phyloP scores from a whole-genome alignment of 2,797 vertebrate species.

The Anabas testudineus region DNA sequence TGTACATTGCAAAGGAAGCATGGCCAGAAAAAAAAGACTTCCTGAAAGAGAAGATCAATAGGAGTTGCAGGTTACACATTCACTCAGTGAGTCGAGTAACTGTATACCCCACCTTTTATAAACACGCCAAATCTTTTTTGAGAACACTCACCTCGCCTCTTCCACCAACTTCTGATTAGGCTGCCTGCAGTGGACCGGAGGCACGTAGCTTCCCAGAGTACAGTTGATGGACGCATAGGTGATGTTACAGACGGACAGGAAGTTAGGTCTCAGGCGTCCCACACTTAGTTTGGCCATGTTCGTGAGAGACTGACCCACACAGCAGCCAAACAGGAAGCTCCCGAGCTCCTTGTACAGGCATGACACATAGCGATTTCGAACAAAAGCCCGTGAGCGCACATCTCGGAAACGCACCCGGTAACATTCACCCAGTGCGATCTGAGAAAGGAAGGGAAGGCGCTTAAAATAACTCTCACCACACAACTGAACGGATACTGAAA shows the following conservation, averaged over 20 bases:
- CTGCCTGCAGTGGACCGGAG: constrained; percentile 69
- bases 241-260: constrained; percentile 84
- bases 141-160: constrained; percentile 78
- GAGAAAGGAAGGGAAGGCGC: constrained; percentile 29
- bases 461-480: background rate
- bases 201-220: constrained; percentile 69
- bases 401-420: constrained; percentile 76
- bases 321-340: constrained; percentile 86
- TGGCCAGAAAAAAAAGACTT: constrained; percentile 89
- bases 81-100: background rate
- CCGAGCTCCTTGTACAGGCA: constrained; percentile 87
- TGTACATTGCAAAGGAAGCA: constrained; percentile 88
- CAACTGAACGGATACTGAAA: background rate
- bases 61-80: constrained; percentile 58
- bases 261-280: constrained; percentile 85
- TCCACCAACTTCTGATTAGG: constrained; percentile 65
- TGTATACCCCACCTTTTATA: constrained; percentile 31
- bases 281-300: constrained; percentile 87
- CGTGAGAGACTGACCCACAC: constrained; percentile 85
- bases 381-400: constrained; percentile 74
- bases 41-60: constrained; percentile 78
- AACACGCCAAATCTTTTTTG: constrained; percentile 7
- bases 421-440: constrained; percentile 86
- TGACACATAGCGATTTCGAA: constrained; percentile 79
- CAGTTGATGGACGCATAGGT: constrained; percentile 80